A percentile compares a stretch with the other conserved stretches of the same genome.
Conservation (phyloP, 2,113 vertebrate species). For the Ancistrus triradiatus region DNA sequence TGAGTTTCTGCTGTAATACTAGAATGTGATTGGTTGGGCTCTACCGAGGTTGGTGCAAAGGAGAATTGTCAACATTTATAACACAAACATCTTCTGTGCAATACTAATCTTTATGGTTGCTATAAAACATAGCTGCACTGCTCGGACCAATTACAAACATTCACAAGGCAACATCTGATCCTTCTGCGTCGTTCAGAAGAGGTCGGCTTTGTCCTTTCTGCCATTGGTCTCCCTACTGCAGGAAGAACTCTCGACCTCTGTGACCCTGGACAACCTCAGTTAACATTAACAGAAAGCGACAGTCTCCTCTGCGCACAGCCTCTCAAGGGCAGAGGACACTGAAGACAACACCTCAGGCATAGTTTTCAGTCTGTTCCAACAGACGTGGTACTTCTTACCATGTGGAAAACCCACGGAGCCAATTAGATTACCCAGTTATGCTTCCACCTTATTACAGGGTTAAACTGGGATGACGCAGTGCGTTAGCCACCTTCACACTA, state of each 20-base stretch:
- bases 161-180: too few species aligned
- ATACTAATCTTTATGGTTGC: not conserved
- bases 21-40: constrained; percentile 13
- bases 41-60: not conserved
- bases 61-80: not conserved
- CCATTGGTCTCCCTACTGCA: not conserved
- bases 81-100: not conserved
- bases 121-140: too few species aligned
- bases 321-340: not conserved
- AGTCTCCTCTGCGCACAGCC: not conserved
- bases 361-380: constrained; percentile 2
- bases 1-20: constrained; percentile 12
- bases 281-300: constrained; percentile 17
- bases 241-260: not conserved
- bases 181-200: not conserved
- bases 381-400: not conserved
- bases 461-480: too few species aligned
- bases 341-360: constrained; percentile 4
- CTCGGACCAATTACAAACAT: too few species aligned
- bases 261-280: constrained; percentile 27
- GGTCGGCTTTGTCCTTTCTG: not conserved
- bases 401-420: constrained; percentile 2
- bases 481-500: too few species aligned
- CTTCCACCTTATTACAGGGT: too few species aligned
- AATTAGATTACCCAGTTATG: too few species aligned